Evolutionary conservation across 2,888 invertebrate genomes (phyloP).

Genomic region (Sarcophaga carnaria): DNA sequence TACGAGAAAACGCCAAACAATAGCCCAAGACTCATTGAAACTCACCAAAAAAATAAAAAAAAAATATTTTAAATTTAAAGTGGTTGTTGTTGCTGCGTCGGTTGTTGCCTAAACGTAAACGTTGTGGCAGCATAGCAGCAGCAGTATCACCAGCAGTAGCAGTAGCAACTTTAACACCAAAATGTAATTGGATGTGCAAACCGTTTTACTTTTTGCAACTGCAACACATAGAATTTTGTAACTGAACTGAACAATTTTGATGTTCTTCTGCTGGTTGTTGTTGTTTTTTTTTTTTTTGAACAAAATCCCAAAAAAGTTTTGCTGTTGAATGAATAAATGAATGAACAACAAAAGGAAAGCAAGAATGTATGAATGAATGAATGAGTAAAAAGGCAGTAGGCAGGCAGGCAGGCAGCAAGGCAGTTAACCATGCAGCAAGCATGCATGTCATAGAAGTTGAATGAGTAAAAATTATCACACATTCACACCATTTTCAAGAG

Average conservation of each 20-base stretch:
- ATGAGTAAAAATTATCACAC: constrained; percentile 74
- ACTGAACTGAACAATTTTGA: neutral
- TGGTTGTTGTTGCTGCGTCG: constrained; percentile 44
- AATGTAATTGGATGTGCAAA: constrained; percentile 41
- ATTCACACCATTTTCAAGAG: constrained; percentile 73
- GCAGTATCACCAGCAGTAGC: constrained; percentile 3
- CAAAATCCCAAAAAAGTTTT: constrained; percentile 47
- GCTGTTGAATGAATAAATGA: constrained; percentile 37
- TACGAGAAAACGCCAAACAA: constrained; percentile 69
- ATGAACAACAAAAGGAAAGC: constrained; percentile 22
- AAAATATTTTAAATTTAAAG: constrained; percentile 42
- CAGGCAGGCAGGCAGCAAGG: constrained; percentile 33
- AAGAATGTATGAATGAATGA: constrained; percentile 40
- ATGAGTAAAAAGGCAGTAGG: constrained; percentile 36
- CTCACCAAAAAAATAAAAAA: constrained; percentile 52
- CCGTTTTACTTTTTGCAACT: constrained; percentile 4
- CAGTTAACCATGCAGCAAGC: constrained; percentile 32
- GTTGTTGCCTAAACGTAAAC: neutral
- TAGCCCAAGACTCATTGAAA: constrained; percentile 69
- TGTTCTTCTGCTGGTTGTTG: neutral
- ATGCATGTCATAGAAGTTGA: constrained; percentile 71
- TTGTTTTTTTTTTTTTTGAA: constrained; percentile 15
- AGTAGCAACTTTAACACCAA: constrained; percentile 20
- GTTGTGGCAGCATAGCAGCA: constrained; percentile 6
- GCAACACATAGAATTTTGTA: constrained; percentile 8